Evolutionary conservation across 1,140 invertebrate species (phyloP).

Genomic region (Drosophila persimilis): DNA sequence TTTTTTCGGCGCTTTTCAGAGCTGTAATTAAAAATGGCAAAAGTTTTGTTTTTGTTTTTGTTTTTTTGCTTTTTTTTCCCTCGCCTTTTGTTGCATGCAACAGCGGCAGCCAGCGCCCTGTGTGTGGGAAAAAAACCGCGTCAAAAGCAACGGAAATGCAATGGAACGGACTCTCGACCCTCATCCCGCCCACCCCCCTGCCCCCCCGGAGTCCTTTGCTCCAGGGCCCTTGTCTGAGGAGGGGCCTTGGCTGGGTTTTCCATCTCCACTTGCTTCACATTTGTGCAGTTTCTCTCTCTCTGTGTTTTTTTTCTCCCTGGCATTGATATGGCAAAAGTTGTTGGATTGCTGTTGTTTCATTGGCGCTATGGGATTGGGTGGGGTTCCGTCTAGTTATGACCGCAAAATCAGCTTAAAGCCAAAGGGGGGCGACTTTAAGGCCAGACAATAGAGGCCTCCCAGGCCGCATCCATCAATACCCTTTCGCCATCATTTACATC

Average conservation of each 20-base stretch:
- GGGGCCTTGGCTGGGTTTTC: constrained; percentile 25
- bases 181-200: constrained; percentile 4
- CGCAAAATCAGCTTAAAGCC: constrained; percentile 53
- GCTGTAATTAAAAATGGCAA: constrained; percentile 79
- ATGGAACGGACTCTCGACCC: constrained; percentile 40
- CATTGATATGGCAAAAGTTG: constrained; percentile 65
- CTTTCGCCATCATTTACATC: constrained; percentile 29
- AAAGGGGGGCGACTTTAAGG: not conserved
- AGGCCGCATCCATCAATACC: constrained; percentile 2
- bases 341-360: constrained; percentile 46
- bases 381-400: constrained; percentile 35
- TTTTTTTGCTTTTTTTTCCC: not conserved
- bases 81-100: constrained; percentile 39
- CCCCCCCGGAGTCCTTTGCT: constrained; percentile 18
- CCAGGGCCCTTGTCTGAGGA: constrained; percentile 18
- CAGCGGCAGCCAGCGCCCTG: constrained; percentile 1
- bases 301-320: constrained; percentile 27
- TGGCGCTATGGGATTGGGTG: too few species aligned
- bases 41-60: constrained; percentile 64
- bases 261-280: not conserved
- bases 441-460: too few species aligned
- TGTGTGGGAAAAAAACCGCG: constrained; percentile 57
- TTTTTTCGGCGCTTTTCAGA: constrained; percentile 76
- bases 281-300: constrained; percentile 7
- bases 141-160: constrained; percentile 76